phyloP scores from a whole-genome alignment of 2,797 vertebrate species.

The Lagocephalus sceleratus region DNA sequence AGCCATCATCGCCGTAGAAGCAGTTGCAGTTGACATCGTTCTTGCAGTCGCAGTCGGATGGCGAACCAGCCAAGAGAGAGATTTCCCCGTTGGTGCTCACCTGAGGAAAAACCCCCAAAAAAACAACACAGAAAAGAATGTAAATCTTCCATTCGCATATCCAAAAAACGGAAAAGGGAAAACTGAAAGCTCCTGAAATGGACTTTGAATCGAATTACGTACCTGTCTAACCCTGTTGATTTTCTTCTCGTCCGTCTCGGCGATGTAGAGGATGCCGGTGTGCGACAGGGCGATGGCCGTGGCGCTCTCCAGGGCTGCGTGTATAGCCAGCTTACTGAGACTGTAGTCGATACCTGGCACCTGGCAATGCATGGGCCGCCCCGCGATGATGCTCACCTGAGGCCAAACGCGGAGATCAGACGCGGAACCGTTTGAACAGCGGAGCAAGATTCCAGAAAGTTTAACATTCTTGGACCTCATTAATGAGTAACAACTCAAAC shows the following conservation, averaged over 20 bases:
- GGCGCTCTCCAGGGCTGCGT: slow-evolving; percentile 92
- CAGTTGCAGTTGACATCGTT: slow-evolving; percentile 99
- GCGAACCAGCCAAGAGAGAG: slow-evolving; percentile 92
- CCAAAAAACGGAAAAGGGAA: background rate
- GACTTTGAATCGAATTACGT: too few relatives aligned
- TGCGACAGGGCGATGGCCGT: slow-evolving; percentile 95
- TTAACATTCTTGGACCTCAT: slow-evolving; percentile 37
- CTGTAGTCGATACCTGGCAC: slow-evolving; percentile 98
- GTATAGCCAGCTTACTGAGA: slow-evolving; percentile 96
- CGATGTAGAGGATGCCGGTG: slow-evolving; percentile 94
- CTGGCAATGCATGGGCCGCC: slow-evolving; percentile 98
- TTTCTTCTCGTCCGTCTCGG: slow-evolving; percentile 99
- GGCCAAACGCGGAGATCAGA: background rate
- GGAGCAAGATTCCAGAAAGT: slow-evolving; percentile 25
- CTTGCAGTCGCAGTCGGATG: slow-evolving; percentile 98
- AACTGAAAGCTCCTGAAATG: background rate
- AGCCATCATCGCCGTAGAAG: slow-evolving; percentile 95
- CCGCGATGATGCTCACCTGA: slow-evolving; percentile 95
- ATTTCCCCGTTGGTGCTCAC: slow-evolving; percentile 97
- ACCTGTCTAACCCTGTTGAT: slow-evolving; percentile 95
- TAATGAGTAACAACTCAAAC: slow-evolving; percentile 48
- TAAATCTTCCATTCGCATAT: too few relatives aligned
- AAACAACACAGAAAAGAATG: background rate
- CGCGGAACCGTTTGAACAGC: slow-evolving; percentile 10
- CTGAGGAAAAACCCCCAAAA: slow-evolving; percentile 28